phyloP scores from a whole-genome alignment of 2,113 vertebrate species.

The Mobula hypostoma region DNA sequence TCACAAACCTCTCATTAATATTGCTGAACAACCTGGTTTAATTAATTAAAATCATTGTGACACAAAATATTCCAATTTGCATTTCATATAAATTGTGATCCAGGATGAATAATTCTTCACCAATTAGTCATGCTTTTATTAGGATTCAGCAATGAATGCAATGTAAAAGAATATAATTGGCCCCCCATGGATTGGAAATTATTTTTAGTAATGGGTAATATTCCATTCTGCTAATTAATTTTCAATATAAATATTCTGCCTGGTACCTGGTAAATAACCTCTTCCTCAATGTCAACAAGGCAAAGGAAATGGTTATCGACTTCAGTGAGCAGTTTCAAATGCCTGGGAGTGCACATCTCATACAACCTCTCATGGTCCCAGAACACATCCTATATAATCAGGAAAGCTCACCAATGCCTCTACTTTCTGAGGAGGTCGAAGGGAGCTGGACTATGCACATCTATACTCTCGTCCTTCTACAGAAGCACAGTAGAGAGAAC shows the following conservation, averaged over 20 bases:
- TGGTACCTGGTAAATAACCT: no score
- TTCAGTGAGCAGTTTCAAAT: no score
- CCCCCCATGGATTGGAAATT: background rate
- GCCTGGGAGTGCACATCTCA: no score
- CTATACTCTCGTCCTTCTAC: no score
- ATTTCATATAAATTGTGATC: background rate
- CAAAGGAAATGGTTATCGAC: no score
- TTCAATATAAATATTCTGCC: background rate
- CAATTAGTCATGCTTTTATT: slow-evolving; percentile 32
- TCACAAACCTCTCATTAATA: background rate
- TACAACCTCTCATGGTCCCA: no score
- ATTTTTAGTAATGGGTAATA: background rate
- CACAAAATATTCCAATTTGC: background rate
- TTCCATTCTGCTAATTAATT: slow-evolving; percentile 24
- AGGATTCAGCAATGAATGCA: background rate
- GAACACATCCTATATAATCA: no score
- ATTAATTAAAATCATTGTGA: background rate
- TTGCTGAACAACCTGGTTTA: background rate
- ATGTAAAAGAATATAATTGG: slow-evolving; percentile 10
- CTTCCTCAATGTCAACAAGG: no score
- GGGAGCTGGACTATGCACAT: no score
- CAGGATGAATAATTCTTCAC: background rate
- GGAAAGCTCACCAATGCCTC: no score
- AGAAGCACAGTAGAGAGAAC: no score
- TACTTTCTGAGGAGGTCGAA: no score